A percentile compares a stretch with the other conserved stretches of the same genome.
These are phyloP conservation scores for Hemicrepidius hirtus DNA, from an alignment of 2,888 invertebrate genomes.

Conservation along the genomic window DNA sequence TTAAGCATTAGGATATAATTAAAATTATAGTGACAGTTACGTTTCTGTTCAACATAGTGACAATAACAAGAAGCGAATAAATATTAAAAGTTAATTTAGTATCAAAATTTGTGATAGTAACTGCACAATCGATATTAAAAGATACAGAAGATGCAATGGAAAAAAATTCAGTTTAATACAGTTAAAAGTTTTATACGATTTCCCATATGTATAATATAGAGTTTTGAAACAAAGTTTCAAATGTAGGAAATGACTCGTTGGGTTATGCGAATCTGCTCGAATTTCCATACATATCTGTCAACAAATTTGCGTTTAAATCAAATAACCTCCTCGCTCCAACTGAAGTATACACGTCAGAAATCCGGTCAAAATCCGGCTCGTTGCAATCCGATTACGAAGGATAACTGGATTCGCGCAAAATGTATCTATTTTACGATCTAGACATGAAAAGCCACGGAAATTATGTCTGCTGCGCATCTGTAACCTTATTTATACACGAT, in stretches of 20 bases:
- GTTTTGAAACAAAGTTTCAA: constrained; percentile 44
- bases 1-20: no score
- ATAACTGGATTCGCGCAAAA: constrained; percentile 60
- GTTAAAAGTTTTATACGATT: constrained; percentile 32
- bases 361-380: constrained; percentile 52
- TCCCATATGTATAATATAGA: constrained; percentile 18
- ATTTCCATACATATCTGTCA: constrained; percentile 50
- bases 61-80: no score
- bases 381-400: constrained; percentile 60
- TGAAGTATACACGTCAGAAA: constrained; percentile 54
- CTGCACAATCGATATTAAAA: neutral
- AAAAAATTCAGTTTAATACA: constrained; percentile 16
- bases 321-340: constrained; percentile 45
- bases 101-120: no score
- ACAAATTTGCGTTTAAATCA: constrained; percentile 51
- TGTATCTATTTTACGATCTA: constrained; percentile 62
- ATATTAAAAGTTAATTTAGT: no score
- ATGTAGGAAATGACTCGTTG: constrained; percentile 43
- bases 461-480: constrained; percentile 58
- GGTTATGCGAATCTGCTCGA: constrained; percentile 30
- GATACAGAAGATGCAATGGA: neutral
- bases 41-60: no score
- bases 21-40: no score
- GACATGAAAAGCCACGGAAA: constrained; percentile 62
- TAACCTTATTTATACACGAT: constrained; percentile 54